Base-by-base conservation (phyloP, 2,113 vertebrate species). In the Eidolon helvum region DNA sequence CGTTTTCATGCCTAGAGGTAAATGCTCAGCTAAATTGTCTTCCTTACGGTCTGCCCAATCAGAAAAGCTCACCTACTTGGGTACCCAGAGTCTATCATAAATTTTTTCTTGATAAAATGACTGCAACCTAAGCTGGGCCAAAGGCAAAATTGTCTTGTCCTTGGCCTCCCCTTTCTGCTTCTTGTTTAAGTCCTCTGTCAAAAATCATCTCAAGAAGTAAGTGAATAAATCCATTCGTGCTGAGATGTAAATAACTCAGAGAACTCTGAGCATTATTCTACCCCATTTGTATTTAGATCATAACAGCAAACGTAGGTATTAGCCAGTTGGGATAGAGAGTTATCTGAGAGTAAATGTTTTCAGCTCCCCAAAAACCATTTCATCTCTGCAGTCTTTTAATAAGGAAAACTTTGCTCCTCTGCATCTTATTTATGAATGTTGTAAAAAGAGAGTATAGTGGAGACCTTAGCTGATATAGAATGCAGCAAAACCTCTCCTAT, bases 1-100 rank as follows among this genome's bases (percentile, higher is more conserved):
- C 24, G 78, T 89, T 75, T 72, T 94, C 95, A 96, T 90, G 40
- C 59, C 50, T 72, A 50, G 53, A 79, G 40, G 18, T 88, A 95
- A 94, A 91, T 65, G 16, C 43, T 68, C 57, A 83, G 11, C 28
- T 94, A 74, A 93, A 72, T 87, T 72, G 8, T 91, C 88, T 78
- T 91, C 12, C 7, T 89, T 66, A 55, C 1, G 26, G 38, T 59
- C 28, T 63, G 19, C 7, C 26, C 55, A 74, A 43, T 78, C 61
- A 95, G 65, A 88, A 94, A 75, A 91, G 18, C 30, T 71, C 66
- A 93, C 63, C 33, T 57, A 69, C 63, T 88, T 86, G 35, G 21
- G 28, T 55, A 91, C 33, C 4, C 50, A 71, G 48, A 80, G 38
- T 10, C 10, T 48, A 61, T 61, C 19, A 89, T 7, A 93, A n/a